Conservation (phyloP, 2,113 vertebrate genomes). For the Leucoraja erinaceus region DNA sequence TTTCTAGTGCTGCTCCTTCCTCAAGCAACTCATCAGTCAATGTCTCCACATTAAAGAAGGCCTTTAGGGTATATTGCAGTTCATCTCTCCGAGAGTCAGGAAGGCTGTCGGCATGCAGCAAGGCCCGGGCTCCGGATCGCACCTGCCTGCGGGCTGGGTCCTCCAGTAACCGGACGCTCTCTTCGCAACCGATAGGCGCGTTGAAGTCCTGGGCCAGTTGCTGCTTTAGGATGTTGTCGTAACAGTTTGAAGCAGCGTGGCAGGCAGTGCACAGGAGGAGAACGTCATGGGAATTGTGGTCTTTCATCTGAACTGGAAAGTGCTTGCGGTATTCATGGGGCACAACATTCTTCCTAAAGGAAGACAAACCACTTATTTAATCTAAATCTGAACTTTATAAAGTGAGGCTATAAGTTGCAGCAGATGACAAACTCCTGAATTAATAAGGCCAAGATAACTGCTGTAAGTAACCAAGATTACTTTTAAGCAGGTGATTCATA, state of each 20-base stretch:
- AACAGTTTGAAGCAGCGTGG: constrained; percentile 84
- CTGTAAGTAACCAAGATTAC: background rate
- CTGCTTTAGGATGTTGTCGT: constrained; percentile 85
- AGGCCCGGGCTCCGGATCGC: constrained; percentile 79
- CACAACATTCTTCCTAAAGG: constrained; percentile 83
- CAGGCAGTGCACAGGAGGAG: constrained; percentile 89
- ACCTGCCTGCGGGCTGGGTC: constrained; percentile 76
- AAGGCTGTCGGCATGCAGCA: constrained; percentile 73
- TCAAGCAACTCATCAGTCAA: constrained; percentile 67
- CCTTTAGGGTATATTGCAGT: constrained; percentile 63
- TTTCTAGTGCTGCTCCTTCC: constrained; percentile 75
- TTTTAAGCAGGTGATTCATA: background rate
- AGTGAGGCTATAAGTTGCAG: background rate
- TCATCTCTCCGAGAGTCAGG: constrained; percentile 68
- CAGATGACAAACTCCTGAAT: background rate
- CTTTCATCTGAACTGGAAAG: constrained; percentile 93
- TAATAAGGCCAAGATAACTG: background rate
- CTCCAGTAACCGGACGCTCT: constrained; percentile 75
- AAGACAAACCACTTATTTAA: background rate
- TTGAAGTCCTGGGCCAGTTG: constrained; percentile 73
- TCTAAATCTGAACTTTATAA: background rate
- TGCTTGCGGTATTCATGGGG: constrained; percentile 91
- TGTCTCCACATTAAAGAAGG: constrained; percentile 54
- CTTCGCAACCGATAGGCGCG: constrained; percentile 85
- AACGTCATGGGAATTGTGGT: constrained; percentile 95